Evolutionary conservation across 2,888 invertebrate species (phyloP).

Genomic region (Lasioglossum pauxillum): DNA sequence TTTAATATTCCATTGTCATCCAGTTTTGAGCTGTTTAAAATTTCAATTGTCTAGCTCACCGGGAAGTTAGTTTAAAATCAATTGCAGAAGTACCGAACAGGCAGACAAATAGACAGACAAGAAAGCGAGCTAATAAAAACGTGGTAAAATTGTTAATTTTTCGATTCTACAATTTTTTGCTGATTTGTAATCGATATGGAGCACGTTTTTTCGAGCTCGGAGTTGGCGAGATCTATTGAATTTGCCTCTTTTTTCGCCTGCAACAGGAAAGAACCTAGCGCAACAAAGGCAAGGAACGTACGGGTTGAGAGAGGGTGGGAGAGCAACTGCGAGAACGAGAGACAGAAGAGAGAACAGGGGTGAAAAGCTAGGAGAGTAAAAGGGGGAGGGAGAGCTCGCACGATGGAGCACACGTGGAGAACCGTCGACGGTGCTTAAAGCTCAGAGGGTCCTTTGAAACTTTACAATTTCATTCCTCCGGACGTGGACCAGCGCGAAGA

Average conservation of each 20-base stretch:
- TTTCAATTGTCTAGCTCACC: too few relatives aligned
- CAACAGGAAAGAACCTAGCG: slow-evolving; percentile 56
- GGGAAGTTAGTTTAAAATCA: too few relatives aligned
- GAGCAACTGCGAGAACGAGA: not conserved
- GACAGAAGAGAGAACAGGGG: not conserved
- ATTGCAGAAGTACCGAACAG: too few relatives aligned
- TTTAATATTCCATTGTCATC: too few relatives aligned
- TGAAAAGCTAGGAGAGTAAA: slow-evolving; percentile 36
- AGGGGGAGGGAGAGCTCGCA: slow-evolving; percentile 53
- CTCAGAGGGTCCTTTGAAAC: slow-evolving; percentile 76
- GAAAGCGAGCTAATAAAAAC: too few relatives aligned
- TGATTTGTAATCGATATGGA: not conserved
- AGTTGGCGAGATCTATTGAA: slow-evolving; percentile 70
- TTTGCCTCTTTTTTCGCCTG: slow-evolving; percentile 61
- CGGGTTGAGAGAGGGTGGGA: slow-evolving; percentile 30
- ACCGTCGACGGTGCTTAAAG: slow-evolving; percentile 73
- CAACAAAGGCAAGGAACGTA: slow-evolving; percentile 71
- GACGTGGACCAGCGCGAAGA: slow-evolving; percentile 68
- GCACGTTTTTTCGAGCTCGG: not conserved
- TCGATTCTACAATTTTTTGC: not conserved
- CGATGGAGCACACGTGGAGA: slow-evolving; percentile 64
- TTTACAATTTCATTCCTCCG: slow-evolving; percentile 76
- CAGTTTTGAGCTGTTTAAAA: too few relatives aligned
- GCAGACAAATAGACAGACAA: too few relatives aligned
- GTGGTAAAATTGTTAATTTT: too few relatives aligned